These are phyloP conservation scores for Fulmarus glacialis DNA, from an alignment of 2,113 vertebrate genomes.

Conservation along the genomic window DNA sequence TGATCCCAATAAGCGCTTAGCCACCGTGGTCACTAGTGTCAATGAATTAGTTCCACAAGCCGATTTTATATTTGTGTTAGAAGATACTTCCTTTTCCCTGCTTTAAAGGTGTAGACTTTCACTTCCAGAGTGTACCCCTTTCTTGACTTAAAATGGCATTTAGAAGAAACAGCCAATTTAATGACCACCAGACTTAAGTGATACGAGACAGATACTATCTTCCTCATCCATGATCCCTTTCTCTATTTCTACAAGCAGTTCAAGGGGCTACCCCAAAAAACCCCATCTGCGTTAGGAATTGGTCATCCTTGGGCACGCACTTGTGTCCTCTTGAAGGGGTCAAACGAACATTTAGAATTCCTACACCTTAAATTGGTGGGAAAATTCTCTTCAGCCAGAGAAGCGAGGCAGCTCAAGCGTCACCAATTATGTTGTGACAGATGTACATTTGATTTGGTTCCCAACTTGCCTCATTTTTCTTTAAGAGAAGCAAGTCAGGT, in stretches of 20 bases:
- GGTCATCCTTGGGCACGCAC: not conserved
- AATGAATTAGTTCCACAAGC: not conserved
- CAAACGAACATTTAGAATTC: not conserved
- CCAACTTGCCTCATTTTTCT: not conserved
- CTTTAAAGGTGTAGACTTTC: not conserved
- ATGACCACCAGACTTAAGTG: not conserved
- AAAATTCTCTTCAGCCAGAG: not conserved
- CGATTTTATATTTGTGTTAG: not conserved
- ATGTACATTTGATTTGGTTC: not conserved
- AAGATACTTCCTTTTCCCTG: not conserved
- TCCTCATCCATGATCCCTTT: not conserved
- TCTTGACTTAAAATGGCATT: not conserved
- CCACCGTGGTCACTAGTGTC: not conserved
- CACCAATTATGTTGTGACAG: not conserved
- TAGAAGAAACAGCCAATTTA: not conserved
- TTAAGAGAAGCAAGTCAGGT: not conserved
- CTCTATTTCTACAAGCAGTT: not conserved
- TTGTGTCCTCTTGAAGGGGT: not conserved
- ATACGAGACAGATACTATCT: not conserved
- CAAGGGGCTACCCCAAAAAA: not conserved
- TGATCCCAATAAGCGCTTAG: not conserved
- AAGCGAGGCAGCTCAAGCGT: not conserved
- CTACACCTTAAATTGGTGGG: not conserved
- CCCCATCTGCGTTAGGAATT: accelerated
- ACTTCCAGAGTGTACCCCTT: not conserved